Conservation (phyloP, 2,113 vertebrate species). For the Platanista minor region DNA sequence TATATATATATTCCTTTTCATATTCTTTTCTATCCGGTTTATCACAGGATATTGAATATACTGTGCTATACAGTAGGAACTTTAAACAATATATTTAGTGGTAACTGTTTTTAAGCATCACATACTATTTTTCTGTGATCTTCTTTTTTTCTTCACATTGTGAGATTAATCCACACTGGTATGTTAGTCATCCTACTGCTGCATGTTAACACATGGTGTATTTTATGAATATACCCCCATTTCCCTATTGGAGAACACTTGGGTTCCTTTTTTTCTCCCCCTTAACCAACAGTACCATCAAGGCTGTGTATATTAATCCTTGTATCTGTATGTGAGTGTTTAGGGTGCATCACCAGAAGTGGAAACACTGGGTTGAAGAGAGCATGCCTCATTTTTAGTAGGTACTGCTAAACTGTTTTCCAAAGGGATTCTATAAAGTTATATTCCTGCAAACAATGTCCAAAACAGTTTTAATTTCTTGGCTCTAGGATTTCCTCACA, state of each 20-base stretch:
- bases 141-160: background rate
- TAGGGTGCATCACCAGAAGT: background rate
- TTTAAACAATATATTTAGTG: background rate
- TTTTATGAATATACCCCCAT: background rate
- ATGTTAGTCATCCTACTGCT: background rate
- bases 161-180: background rate
- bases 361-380: background rate
- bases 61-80: background rate
- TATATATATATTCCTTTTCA: background rate
- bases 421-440: background rate
- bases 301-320: background rate
- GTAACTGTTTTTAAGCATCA: background rate
- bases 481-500: background rate
- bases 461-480: background rate
- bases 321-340: background rate
- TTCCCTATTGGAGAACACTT: background rate
- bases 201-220: background rate
- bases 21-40: background rate
- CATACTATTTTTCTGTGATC: background rate
- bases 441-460: background rate
- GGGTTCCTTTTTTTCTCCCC: background rate
- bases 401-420: background rate
- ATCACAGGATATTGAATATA: background rate
- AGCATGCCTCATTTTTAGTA: background rate
- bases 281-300: background rate